A percentile compares a stretch with the other conserved stretches of the same genome.
Conservation (phyloP, 1,140 invertebrate genomes). For the Homalodisca vitripennis region DNA sequence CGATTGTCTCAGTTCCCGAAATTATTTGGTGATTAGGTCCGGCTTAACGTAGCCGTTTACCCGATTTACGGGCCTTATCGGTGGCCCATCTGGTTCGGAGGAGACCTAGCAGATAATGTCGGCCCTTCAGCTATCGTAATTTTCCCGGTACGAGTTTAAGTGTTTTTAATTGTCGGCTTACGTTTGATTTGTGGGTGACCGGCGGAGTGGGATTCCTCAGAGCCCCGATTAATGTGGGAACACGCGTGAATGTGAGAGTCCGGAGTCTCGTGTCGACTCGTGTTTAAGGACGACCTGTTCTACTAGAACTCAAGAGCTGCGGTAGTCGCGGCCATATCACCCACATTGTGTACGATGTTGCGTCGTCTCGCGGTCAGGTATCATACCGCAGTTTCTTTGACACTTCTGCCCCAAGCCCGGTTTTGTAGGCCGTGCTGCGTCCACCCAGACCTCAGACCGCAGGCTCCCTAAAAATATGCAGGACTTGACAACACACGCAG, state of each 20-base stretch:
- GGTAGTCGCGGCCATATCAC: too few species aligned
- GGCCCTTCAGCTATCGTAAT: not conserved
- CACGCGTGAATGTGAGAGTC: too few species aligned
- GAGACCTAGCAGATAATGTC: not conserved
- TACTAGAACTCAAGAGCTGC: too few species aligned
- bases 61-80: not conserved
- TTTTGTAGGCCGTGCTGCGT: too few species aligned
- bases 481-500: not conserved
- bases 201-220: not conserved
- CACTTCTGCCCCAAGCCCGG: too few species aligned
- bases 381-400: too few species aligned
- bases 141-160: conserved; percentile 2
- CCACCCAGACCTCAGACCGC: not conserved
- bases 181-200: not conserved
- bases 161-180: conserved; percentile 15
- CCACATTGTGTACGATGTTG: too few species aligned
- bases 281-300: too few species aligned
- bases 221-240: not conserved
- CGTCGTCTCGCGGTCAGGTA: too few species aligned
- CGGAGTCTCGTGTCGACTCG: too few species aligned
- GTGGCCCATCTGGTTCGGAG: not conserved
- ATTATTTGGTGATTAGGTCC: too few species aligned
- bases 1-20: not conserved
- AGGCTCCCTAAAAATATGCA: not conserved
- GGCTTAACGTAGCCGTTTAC: not conserved